Percentiles rank a stretch among this genome's conserved stretches.
Conservation (phyloP, 2,113 vertebrate species). For the Pseudonaja textilis region DNA sequence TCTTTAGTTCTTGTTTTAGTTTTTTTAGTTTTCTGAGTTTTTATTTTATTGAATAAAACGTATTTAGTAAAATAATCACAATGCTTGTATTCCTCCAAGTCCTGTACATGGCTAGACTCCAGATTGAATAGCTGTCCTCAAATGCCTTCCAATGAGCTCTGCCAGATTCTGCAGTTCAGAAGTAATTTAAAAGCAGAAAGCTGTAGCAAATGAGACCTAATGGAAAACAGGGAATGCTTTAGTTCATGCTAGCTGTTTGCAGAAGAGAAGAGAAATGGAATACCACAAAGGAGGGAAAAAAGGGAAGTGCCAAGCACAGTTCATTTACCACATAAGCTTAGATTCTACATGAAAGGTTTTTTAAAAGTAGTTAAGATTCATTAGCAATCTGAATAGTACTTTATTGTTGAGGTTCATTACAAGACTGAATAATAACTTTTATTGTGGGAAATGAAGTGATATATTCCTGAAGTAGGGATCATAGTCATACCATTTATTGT, state of each 20-base stretch:
- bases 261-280: slow-evolving; percentile 62
- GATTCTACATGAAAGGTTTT: slow-evolving; percentile 40
- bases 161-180: slow-evolving; percentile 78
- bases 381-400: slow-evolving; percentile 19
- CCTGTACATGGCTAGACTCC: slow-evolving; percentile 79
- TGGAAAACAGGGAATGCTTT: slow-evolving; percentile 76
- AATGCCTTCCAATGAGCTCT: slow-evolving; percentile 75
- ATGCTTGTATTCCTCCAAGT: slow-evolving; percentile 76
- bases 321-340: slow-evolving; percentile 42
- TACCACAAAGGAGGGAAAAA: slow-evolving; percentile 46
- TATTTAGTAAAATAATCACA: slow-evolving; percentile 74
- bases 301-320: slow-evolving; percentile 38
- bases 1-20: slow-evolving; percentile 64
- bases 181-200: slow-evolving; percentile 83
- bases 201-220: slow-evolving; percentile 81
- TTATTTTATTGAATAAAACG: slow-evolving; percentile 60
- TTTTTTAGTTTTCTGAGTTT: not conserved
- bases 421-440: slow-evolving; percentile 2
- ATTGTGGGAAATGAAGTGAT: slow-evolving; percentile 7
- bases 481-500: slow-evolving; percentile 6
- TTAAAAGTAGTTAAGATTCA: slow-evolving; percentile 35
- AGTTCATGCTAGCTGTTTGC: slow-evolving; percentile 63
- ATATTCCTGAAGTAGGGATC: slow-evolving; percentile 29
- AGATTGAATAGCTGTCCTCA: slow-evolving; percentile 80
- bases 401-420: slow-evolving; percentile 34